Evolutionary conservation across 2,888 invertebrate species (phyloP), one percentile per base, ranked within the genome.

Genomic region (Melanchra persicariae): DNA sequence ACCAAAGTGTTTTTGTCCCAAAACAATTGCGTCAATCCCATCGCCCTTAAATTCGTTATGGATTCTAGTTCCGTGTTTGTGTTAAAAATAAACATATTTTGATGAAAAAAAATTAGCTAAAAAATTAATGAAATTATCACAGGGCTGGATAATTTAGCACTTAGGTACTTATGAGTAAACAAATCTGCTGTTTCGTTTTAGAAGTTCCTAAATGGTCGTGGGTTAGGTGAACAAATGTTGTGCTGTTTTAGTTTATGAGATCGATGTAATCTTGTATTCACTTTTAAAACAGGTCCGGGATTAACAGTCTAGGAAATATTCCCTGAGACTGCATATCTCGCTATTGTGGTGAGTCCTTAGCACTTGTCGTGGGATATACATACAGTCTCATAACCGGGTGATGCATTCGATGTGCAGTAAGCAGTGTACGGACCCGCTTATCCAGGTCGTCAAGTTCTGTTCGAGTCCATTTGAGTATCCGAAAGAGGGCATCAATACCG

Each of bases 21-120:
- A 60, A 57, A 34, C 59, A 64, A 55, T 34, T 66, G 26, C 71
- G 71, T 75, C 75, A 74, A 69, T 61, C 12, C 12, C 45, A 19
- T 55, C 47, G 30, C 10, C 40, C 40, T 47, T 22, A 51, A 40
- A 65, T 60, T 71, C 17, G 49, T 10, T 47, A 66, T 12, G n/a
- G 45, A 1, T 17, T 40, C 24, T 22, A 78, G 65, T 74, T 80
- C 80, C 80, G 79, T 74, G 69, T 80, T 74, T 82, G 45, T 43
- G 1, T 57, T 40, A 47, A 54, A 67, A 64, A 77, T 77, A 64
- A 77, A 49, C 55, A 12, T 9, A 34, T 64, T 24, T 17, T 37
- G 10, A 0, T 15, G 2, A 22, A 15, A 55, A 60, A 62, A 54
- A 60, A n/a, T n/a, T 24, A 37, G 24, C 49, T 58, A 60, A 54